Evolutionary conservation across 92 coral and sea anemone species (phyloP), one percentile per base, ranked within the genome.

Genomic region (Palythoa heliodiscus): DNA sequence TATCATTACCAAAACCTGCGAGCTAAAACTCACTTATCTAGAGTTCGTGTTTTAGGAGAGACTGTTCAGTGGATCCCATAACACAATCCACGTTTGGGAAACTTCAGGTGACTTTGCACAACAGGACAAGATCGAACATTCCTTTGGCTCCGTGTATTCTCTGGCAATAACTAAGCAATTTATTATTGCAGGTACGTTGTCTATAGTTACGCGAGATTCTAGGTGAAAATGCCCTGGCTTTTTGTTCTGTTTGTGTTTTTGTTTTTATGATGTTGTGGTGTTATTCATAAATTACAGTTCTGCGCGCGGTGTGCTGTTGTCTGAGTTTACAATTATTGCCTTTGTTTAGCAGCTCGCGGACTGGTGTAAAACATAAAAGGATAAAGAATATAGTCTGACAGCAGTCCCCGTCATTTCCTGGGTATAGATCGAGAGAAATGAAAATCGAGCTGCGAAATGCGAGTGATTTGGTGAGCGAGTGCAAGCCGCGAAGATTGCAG

Each of bases 51-150:
- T 40, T 11, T 84, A 96, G 99, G 98, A 96, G 57, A 94, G 92
- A 43, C 88, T 96, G 35, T 91, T 89, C 78, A 96, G 99, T 76
- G 99, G 99, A 14, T 96, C 99, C 2, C 99, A 96, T 83, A 96
- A 96, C 87, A 91, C 93, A 54, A 93, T 96, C 82, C 99, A 96
- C 78, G 87, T 96, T 50, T 96, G 99, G 99, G 97, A 96, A 71
- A 95, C 98, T 1, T 91, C 98, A 0, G 97, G 97, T 52, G 88
- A 88, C 73, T 96, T 96, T 96, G 88, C 83, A 76, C 93, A 91
- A 52, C 94, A 92, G 2, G 90, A 92, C 54, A 95, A 91, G 24
- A 96, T 96, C 52, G 91, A 95, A 39, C 99, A 94, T 69, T 86
- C 93, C 7, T 87, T 88, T 73, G 99, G 99, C 63, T 94, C 99